Conservation (phyloP, 2,888 invertebrate species). For the Neoscelio sp. region DNA sequence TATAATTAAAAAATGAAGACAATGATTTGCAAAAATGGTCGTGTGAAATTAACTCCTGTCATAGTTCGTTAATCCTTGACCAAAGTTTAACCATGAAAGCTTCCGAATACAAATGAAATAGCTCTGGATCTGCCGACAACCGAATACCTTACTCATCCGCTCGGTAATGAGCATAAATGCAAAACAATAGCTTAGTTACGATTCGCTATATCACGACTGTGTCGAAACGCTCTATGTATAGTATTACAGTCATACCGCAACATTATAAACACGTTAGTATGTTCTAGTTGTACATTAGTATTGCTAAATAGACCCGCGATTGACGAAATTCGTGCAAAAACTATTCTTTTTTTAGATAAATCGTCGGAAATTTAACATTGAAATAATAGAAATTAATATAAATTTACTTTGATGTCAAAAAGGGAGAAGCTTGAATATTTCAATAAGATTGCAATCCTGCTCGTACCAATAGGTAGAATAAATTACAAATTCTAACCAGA, state of each 20-base stretch:
- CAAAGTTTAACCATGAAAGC: constrained; percentile 23
- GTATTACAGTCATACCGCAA: constrained; percentile 25
- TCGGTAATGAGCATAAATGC: constrained; percentile 47
- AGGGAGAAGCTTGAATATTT: too few species aligned
- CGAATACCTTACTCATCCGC: constrained; percentile 41
- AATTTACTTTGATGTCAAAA: too few species aligned
- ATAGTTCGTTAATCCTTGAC: constrained; percentile 19
- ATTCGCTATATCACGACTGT: constrained; percentile 49
- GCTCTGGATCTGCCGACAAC: constrained; percentile 8
- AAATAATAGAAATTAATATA: too few species aligned
- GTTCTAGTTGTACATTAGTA: constrained; percentile 18
- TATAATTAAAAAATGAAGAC: too few species aligned
- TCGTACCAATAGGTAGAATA: too few species aligned
- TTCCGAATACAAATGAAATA: constrained; percentile 33
- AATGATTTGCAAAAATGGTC: too few species aligned
- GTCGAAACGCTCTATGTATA: constrained; percentile 37
- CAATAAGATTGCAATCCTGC: too few species aligned
- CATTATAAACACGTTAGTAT: constrained; percentile 38
- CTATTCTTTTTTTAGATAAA: too few species aligned
- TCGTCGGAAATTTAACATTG: too few species aligned
- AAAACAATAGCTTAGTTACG: constrained; percentile 53
- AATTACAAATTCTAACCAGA: too few species aligned
- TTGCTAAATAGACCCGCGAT: constrained; percentile 1
- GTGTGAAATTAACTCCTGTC: background rate
- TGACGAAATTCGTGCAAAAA: background rate